phyloP scores from a whole-genome alignment of 35 echinoderm and acorn worm genomes.

The Anneissia japonica region DNA sequence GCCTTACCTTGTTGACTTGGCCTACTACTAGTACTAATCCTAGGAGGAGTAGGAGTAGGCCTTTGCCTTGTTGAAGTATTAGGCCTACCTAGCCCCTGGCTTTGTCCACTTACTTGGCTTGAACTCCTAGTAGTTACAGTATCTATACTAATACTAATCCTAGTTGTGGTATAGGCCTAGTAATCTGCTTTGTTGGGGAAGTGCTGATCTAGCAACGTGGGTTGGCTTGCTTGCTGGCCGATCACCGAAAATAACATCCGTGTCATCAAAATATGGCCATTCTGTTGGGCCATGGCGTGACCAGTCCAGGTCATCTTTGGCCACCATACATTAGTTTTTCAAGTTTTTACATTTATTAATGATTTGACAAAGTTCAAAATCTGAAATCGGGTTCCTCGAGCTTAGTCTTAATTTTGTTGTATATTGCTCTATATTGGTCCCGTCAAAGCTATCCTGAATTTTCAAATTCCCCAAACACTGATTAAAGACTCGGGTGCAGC shows the following conservation, averaged over 20 bases:
- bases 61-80: too few relatives aligned
- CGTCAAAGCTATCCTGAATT: neutral
- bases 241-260: neutral
- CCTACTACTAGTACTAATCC: too few relatives aligned
- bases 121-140: too few relatives aligned
- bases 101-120: too few relatives aligned
- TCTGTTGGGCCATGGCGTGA: neutral
- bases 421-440: neutral
- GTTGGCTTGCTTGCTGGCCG: neutral
- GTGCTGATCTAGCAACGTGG: neutral
- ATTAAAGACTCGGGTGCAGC: neutral
- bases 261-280: neutral
- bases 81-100: too few relatives aligned
- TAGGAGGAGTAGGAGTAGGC: too few relatives aligned
- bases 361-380: neutral
- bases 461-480: neutral
- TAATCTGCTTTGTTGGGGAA: neutral
- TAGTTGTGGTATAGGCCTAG: neutral
- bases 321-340: neutral
- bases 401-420: neutral
- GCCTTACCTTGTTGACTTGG: too few relatives aligned
- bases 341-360: neutral
- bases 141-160: too few relatives aligned
- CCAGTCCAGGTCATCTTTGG: neutral
- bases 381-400: neutral